Conservation (phyloP, 2,888 invertebrate species). For the Frankliniella fusca region DNA sequence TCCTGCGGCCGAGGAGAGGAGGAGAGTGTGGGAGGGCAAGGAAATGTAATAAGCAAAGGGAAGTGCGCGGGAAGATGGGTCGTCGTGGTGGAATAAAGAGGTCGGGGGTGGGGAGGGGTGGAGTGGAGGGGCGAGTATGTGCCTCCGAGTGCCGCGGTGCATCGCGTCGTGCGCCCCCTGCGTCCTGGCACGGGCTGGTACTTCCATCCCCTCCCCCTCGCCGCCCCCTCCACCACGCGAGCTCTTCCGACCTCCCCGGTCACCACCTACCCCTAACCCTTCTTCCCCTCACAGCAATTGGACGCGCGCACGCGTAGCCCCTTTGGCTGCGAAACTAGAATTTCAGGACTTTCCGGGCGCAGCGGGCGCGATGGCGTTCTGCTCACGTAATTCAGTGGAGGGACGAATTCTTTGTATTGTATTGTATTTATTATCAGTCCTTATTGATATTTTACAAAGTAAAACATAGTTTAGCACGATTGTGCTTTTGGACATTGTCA, state of each 20-base stretch:
- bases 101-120: not conserved
- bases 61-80: too few species aligned
- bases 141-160: not conserved
- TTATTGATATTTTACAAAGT: too few species aligned
- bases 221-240: not conserved
- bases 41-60: not conserved
- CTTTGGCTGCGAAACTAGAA: too few species aligned
- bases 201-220: not conserved
- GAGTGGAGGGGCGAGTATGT: not conserved
- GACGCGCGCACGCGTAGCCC: too few species aligned
- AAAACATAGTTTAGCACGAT: too few species aligned
- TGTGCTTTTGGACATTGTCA: too few species aligned
- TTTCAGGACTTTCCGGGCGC: not conserved
- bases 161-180: not conserved
- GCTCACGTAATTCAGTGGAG: too few species aligned
- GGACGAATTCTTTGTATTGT: too few species aligned
- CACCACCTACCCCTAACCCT: not conserved
- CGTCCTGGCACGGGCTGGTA: slow-evolving; percentile 10
- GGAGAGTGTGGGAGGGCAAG: not conserved
- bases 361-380: too few species aligned
- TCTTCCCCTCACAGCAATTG: too few species aligned
- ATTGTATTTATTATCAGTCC: too few species aligned
- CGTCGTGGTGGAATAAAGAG: not conserved
- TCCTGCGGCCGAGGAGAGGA: not conserved
- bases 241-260: not conserved